Evolutionary conservation across 2,113 vertebrate genomes (phyloP).

Genomic region (Chamaea fasciata): DNA sequence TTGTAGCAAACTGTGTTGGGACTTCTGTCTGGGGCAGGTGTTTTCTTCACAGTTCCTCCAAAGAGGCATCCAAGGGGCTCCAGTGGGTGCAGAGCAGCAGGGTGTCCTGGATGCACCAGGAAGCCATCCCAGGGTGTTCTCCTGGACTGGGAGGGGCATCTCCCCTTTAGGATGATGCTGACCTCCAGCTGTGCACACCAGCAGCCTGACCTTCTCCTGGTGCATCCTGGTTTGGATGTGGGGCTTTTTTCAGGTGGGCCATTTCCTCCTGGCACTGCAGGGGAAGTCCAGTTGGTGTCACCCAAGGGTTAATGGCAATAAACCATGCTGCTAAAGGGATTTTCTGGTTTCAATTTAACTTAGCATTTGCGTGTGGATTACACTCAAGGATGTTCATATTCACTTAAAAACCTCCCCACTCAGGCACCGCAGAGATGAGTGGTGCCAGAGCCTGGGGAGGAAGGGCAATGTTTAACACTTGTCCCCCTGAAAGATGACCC

Average conservation of each 20-base stretch:
- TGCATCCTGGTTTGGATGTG: neutral
- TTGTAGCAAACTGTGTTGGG: neutral
- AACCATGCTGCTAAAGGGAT: neutral
- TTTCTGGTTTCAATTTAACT: conserved; percentile 55
- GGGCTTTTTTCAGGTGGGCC: neutral
- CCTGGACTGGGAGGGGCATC: neutral
- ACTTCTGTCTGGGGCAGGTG: too few species aligned
- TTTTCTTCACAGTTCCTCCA: neutral
- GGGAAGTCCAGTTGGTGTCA: neutral
- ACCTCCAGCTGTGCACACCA: neutral
- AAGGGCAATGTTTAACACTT: neutral
- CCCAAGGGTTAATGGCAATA: conserved; percentile 1
- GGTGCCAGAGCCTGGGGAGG: neutral
- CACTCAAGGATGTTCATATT: conserved; percentile 22
- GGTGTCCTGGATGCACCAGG: neutral
- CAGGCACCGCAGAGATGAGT: neutral
- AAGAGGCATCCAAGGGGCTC: neutral
- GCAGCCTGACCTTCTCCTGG: neutral
- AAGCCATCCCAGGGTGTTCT: neutral
- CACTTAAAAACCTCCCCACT: conserved; percentile 27
- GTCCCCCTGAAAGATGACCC: neutral
- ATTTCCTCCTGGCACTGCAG: neutral
- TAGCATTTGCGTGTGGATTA: conserved; percentile 34
- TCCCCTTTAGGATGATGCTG: neutral
- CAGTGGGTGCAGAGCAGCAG: neutral